Percentiles rank a stretch among this genome's conserved stretches.
phyloP scores from a whole-genome alignment of 2,888 invertebrate genomes.

The Chymomyza caudatula region DNA sequence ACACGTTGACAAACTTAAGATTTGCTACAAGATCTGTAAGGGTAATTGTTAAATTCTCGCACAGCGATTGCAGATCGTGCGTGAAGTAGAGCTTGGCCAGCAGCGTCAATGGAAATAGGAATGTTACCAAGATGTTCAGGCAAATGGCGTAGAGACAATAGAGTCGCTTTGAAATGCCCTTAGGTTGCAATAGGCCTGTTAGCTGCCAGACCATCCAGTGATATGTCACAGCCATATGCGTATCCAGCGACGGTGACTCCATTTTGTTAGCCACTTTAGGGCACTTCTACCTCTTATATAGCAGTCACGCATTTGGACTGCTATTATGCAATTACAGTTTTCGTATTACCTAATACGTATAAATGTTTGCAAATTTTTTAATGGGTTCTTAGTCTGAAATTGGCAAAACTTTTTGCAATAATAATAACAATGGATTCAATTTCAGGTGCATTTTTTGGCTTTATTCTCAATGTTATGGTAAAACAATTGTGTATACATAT shows the following conservation, averaged over 20 bases:
- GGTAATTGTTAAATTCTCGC: constrained; percentile 73
- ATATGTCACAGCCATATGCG: constrained; percentile 63
- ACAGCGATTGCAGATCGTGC: constrained; percentile 57
- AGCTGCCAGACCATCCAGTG: constrained; percentile 74
- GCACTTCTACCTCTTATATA: background rate
- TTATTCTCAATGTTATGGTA: background rate
- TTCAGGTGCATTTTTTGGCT: background rate
- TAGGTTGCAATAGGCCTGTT: constrained; percentile 61
- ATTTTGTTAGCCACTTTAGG: background rate
- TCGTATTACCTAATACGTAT: too few species aligned
- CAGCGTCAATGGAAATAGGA: constrained; percentile 72
- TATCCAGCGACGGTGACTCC: constrained; percentile 27
- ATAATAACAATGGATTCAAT: background rate
- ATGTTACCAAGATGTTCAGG: constrained; percentile 63
- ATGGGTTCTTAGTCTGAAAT: background rate
- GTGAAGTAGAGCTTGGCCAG: constrained; percentile 61
- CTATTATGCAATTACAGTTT: background rate
- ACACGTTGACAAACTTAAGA: constrained; percentile 72
- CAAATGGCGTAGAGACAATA: background rate
- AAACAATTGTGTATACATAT: background rate
- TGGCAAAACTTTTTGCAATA: background rate
- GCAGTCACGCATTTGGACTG: background rate
- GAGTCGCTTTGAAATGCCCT: background rate
- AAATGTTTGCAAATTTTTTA: background rate
- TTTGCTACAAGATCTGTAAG: constrained; percentile 72